phyloP scores from a whole-genome alignment of 2,888 invertebrate genomes.

The Melipona beecheii region DNA sequence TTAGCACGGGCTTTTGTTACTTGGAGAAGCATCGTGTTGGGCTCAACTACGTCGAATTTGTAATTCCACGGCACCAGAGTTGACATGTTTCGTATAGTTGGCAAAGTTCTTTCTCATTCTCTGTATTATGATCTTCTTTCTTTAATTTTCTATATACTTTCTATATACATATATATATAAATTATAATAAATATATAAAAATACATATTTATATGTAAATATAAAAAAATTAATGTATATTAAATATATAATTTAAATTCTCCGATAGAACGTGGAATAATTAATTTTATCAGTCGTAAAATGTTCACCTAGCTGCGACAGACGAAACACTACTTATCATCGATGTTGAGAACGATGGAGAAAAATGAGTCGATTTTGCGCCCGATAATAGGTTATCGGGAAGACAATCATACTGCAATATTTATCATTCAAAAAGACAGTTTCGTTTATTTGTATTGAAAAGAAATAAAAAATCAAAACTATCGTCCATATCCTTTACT shows the following conservation, averaged over 20 bases:
- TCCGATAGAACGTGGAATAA: background rate
- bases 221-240: no score
- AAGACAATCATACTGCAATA: background rate
- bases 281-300: background rate
- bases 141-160: background rate
- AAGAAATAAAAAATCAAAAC: background rate
- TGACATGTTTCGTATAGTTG: background rate
- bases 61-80: background rate
- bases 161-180: no score
- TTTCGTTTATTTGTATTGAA: background rate
- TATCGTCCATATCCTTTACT: background rate
- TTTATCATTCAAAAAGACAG: background rate
- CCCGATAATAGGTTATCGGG: background rate
- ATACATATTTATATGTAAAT: no score
- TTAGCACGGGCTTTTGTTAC: background rate
- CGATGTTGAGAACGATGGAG: background rate
- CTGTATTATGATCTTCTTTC: background rate
- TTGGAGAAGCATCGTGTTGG: background rate
- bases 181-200: no score
- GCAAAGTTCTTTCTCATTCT: background rate
- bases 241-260: no score
- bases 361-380: background rate
- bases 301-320: background rate
- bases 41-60: background rate
- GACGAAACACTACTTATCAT: background rate